Conservation (phyloP, 2,888 invertebrate species). For the Hoplodrina ambigua region DNA sequence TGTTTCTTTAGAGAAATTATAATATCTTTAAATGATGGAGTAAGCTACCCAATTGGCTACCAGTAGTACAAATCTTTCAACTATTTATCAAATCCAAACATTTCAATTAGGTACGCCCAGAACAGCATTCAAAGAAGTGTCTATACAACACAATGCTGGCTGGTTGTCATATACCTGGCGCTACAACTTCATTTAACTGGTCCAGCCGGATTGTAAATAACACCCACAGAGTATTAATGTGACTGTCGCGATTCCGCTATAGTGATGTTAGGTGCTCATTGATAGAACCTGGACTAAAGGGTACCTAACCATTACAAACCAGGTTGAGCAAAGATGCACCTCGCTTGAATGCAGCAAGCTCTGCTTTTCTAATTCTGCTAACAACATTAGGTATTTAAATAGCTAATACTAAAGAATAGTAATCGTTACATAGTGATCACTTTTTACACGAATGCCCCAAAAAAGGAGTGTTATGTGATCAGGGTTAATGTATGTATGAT, state of each 20-base stretch:
- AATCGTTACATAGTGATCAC: no score
- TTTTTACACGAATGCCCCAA: no score
- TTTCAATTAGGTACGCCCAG: conserved; percentile 29
- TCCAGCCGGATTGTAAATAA: conserved; percentile 60
- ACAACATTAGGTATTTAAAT: no score
- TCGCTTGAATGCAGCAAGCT: no score
- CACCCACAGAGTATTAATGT: conserved; percentile 66
- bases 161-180: conserved; percentile 40
- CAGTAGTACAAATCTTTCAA: neutral
- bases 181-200: conserved; percentile 64
- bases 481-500: no score
- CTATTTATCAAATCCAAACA: neutral
- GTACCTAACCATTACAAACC: neutral
- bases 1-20: no score
- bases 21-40: no score
- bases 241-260: conserved; percentile 43
- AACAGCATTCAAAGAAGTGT: neutral
- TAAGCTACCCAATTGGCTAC: no score
- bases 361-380: no score
- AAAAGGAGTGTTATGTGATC: no score
- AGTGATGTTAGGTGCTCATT: conserved; percentile 46
- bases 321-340: no score
- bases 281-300: neutral
- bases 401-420: no score
- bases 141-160: conserved; percentile 30